Conservation (phyloP, 2,113 vertebrate genomes). For the Sapajus apella region DNA sequence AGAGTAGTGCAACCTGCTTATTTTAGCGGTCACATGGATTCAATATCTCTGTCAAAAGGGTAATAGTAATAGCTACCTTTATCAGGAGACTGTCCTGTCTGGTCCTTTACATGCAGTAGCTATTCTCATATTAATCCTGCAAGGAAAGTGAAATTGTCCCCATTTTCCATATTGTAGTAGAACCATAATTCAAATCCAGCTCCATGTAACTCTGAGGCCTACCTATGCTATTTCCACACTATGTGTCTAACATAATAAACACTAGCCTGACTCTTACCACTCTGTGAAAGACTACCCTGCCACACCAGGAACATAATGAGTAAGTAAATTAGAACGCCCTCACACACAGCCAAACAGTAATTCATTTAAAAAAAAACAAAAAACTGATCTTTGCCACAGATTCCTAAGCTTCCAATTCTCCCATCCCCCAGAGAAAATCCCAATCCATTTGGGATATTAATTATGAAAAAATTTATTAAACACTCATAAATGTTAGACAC, state of each 20-base stretch:
- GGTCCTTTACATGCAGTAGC: background rate
- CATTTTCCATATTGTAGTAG: background rate
- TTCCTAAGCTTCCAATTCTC: conserved; percentile 9
- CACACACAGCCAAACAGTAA: background rate
- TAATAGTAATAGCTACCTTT: background rate
- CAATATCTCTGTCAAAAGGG: background rate
- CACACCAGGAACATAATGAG: background rate
- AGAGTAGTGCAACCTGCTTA: background rate
- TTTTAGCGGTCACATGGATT: background rate
- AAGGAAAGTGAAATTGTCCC: background rate
- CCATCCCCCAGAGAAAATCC: conserved; percentile 10
- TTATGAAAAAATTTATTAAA: conserved; percentile 73
- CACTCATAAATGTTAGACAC: conserved; percentile 48
- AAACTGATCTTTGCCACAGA: background rate
- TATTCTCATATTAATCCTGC: background rate
- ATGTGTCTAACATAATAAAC: background rate
- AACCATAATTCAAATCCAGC: background rate
- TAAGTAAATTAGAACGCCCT: conserved; percentile 35
- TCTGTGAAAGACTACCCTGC: background rate
- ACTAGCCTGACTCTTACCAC: background rate
- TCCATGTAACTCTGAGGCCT: background rate
- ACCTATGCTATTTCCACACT: background rate
- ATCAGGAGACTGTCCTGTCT: background rate
- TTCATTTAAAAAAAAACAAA: conserved; percentile 11
- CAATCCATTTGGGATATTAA: conserved; percentile 66